Percentiles rank a stretch among this genome's conserved stretches.
Conservation (phyloP, 2,113 vertebrate genomes). For the Rhipidura dahli region DNA sequence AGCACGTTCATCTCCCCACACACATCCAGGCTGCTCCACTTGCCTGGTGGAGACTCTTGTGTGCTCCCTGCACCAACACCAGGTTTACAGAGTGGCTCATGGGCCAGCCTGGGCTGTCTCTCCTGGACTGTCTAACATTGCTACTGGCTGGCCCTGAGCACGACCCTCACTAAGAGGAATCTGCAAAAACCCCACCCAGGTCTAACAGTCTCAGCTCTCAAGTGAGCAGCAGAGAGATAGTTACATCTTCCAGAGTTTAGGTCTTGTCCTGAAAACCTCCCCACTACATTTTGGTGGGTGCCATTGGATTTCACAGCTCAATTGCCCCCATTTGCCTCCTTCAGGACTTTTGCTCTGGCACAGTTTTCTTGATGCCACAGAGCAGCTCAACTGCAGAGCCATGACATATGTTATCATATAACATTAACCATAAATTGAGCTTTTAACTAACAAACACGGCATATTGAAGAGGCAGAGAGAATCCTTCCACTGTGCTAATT, state of each 20-base stretch:
- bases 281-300: not conserved
- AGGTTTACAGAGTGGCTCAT: not conserved
- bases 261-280: not conserved
- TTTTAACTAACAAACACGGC: not conserved
- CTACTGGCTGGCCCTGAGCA: not conserved
- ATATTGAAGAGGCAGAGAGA: not conserved
- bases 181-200: not conserved
- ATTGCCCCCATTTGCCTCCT: not conserved
- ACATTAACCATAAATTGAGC: not conserved
- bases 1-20: not conserved
- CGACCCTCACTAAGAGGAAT: not conserved
- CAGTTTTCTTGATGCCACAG: not conserved
- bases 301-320: not conserved
- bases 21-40: too few relatives aligned
- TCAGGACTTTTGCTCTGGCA: not conserved
- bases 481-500: not conserved
- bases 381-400: not conserved
- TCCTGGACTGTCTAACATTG: too few relatives aligned
- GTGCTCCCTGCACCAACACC: not conserved
- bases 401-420: not conserved
- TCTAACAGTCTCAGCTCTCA: not conserved
- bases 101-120: not conserved
- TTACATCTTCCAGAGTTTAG: not conserved
- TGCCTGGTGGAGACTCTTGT: not conserved
- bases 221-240: not conserved